Evolutionary conservation across 2,797 vertebrate genomes (phyloP).

Genomic region (Heteromormyrus szaboi): DNA sequence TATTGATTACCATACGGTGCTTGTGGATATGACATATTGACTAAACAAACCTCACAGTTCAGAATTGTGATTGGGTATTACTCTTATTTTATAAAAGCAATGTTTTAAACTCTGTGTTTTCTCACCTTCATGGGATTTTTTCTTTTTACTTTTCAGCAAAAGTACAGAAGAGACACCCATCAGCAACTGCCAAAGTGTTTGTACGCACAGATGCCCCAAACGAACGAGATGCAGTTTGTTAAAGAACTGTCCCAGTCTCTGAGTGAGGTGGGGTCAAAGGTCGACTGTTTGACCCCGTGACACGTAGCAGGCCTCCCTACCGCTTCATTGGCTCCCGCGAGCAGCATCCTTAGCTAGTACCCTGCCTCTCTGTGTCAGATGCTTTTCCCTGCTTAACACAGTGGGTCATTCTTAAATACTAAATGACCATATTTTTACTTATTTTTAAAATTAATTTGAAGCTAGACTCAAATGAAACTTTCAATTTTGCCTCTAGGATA

Average conservation of each 20-base stretch:
- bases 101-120: conserved; percentile 2
- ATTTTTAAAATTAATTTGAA: background rate
- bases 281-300: background rate
- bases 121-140: background rate
- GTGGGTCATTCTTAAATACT: background rate
- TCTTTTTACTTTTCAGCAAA: conserved; percentile 26
- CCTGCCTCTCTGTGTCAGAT: background rate
- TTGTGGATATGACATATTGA: background rate
- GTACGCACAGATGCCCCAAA: conserved; percentile 35
- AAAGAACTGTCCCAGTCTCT: conserved; percentile 33
- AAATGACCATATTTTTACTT: background rate
- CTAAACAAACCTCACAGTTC: background rate
- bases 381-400: background rate
- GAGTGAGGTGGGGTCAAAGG: conserved; percentile 58
- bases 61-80: conserved; percentile 1
- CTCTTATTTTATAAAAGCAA: background rate
- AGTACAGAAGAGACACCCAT: conserved; percentile 33
- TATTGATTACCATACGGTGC: background rate
- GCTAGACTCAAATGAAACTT: background rate
- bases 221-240: conserved; percentile 35
- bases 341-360: background rate
- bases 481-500: background rate
- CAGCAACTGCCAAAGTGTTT: conserved; percentile 31
- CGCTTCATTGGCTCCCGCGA: background rate
- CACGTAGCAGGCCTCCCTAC: background rate